Conservation (phyloP, 1,140 invertebrate genomes). For the Drosophila murphyi region DNA sequence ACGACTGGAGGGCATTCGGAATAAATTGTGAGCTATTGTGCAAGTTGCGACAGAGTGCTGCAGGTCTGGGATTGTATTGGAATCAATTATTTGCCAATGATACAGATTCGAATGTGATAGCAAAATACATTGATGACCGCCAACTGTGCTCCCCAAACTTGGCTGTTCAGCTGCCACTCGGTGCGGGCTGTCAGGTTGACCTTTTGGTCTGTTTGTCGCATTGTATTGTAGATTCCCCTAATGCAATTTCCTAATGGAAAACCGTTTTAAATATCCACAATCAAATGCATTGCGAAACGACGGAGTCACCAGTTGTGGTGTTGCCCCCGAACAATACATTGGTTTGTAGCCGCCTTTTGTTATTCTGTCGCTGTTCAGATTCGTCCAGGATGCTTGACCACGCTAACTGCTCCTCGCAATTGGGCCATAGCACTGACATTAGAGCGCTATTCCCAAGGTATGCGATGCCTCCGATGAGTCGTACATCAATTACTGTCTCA, state of each 20-base stretch:
- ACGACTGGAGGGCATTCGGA: neutral
- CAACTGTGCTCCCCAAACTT: neutral
- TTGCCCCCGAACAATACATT: slow-evolving; percentile 28
- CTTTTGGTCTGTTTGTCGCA: slow-evolving; percentile 23
- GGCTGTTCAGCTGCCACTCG: neutral
- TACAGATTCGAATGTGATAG: slow-evolving; percentile 8
- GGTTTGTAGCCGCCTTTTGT: neutral
- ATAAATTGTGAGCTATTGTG: neutral
- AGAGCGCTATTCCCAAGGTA: slow-evolving; percentile 34
- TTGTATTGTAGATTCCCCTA: slow-evolving; percentile 2
- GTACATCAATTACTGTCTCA: slow-evolving; percentile 79
- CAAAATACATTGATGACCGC: neutral
- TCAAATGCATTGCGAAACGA: slow-evolving; percentile 49
- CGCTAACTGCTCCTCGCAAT: neutral
- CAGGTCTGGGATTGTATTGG: slow-evolving; percentile 5
- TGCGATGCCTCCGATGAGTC: slow-evolving; percentile 37
- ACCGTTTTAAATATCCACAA: slow-evolving; percentile 66
- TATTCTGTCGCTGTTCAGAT: neutral
- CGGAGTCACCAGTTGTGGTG: slow-evolving; percentile 3
- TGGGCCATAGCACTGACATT: slow-evolving; percentile 51
- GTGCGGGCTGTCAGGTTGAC: slow-evolving; percentile 28
- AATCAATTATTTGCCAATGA: neutral
- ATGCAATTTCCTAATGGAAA: slow-evolving; percentile 72
- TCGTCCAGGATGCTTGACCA: slow-evolving; percentile 1
- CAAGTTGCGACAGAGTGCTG: slow-evolving; percentile 20